A percentile compares a stretch with the other conserved stretches of the same genome.
phyloP scores from a whole-genome alignment of 2,888 invertebrate genomes.

The Thereva nobilitata region DNA sequence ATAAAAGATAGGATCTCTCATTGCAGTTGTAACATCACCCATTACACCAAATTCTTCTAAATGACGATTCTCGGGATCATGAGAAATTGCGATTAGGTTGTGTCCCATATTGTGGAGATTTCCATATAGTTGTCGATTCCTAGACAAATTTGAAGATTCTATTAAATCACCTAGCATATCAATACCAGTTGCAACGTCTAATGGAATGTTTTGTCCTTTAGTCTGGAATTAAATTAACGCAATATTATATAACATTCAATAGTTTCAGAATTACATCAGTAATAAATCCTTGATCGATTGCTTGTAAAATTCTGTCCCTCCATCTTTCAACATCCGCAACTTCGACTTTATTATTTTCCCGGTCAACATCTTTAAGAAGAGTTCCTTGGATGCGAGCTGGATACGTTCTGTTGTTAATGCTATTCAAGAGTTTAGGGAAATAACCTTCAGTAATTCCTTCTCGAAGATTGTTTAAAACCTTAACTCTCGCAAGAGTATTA shows the following conservation, averaged over 20 bases:
- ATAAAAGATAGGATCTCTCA: conserved; percentile 86
- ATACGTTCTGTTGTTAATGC: conserved; percentile 69
- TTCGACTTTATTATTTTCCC: conserved; percentile 64
- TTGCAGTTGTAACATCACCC: conserved; percentile 80
- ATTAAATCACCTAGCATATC: conserved; percentile 79
- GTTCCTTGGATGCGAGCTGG: conserved; percentile 70
- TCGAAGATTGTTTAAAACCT: conserved; percentile 68
- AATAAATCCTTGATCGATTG: conserved; percentile 72
- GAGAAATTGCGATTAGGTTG: conserved; percentile 72
- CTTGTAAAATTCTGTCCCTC: conserved; percentile 74
- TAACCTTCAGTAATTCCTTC: conserved; percentile 77
- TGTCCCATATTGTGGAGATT: conserved; percentile 84
- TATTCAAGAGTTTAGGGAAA: conserved; percentile 78
- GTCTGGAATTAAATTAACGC: conserved; percentile 8
- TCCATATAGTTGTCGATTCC: conserved; percentile 72
- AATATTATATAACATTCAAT: too few species aligned
- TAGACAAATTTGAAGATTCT: conserved; percentile 71
- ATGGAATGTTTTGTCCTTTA: conserved; percentile 41
- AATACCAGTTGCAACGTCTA: conserved; percentile 66
- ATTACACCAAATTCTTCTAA: conserved; percentile 79
- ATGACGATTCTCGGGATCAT: conserved; percentile 73
- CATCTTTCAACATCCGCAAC: conserved; percentile 71
- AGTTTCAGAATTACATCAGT: conserved; percentile 59
- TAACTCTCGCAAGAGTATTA: conserved; percentile 68
- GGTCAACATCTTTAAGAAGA: conserved; percentile 66